phyloP scores from a whole-genome alignment of 2,888 invertebrate genomes.

The Pyrrhia umbra region DNA sequence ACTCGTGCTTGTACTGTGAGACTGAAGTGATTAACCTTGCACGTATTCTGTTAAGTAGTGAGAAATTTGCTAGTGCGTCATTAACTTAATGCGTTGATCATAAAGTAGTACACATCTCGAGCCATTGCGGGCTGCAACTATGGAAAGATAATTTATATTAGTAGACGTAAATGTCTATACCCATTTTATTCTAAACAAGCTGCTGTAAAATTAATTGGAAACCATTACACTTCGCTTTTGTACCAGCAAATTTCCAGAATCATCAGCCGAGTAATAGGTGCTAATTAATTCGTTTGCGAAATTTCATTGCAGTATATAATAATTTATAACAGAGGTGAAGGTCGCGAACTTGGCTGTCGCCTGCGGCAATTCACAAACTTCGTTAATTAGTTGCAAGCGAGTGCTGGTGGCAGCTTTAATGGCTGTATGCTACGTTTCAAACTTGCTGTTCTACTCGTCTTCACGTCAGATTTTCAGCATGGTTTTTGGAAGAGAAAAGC shows the following conservation, averaged over 20 bases:
- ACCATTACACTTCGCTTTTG: slow-evolving; percentile 7
- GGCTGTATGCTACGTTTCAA: slow-evolving; percentile 46
- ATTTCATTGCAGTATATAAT: slow-evolving; percentile 40
- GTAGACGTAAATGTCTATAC: slow-evolving; percentile 10
- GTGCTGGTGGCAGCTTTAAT: slow-evolving; percentile 56
- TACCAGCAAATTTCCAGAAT: slow-evolving; percentile 7
- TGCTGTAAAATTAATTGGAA: slow-evolving; percentile 32
- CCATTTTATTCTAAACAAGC: background rate
- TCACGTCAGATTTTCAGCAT: slow-evolving; percentile 26
- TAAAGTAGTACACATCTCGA: background rate
- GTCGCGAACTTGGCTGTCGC: slow-evolving; percentile 58
- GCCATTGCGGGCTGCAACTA: slow-evolving; percentile 3
- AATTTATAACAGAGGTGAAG: slow-evolving; percentile 47
- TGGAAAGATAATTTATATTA: slow-evolving; percentile 3
- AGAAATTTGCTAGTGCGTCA: no score
- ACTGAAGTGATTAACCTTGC: no score
- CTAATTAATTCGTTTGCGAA: slow-evolving; percentile 51
- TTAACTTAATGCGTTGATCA: background rate
- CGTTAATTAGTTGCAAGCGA: slow-evolving; percentile 57
- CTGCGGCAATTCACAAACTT: slow-evolving; percentile 49
- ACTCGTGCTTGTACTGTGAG: no score
- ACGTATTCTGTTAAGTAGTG: no score
- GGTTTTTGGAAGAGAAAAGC: slow-evolving; percentile 11
- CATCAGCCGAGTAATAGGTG: slow-evolving; percentile 15
- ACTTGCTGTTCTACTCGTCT: slow-evolving; percentile 28